Conservation (phyloP, 1,140 invertebrate species). For the Maniola jurtina region DNA sequence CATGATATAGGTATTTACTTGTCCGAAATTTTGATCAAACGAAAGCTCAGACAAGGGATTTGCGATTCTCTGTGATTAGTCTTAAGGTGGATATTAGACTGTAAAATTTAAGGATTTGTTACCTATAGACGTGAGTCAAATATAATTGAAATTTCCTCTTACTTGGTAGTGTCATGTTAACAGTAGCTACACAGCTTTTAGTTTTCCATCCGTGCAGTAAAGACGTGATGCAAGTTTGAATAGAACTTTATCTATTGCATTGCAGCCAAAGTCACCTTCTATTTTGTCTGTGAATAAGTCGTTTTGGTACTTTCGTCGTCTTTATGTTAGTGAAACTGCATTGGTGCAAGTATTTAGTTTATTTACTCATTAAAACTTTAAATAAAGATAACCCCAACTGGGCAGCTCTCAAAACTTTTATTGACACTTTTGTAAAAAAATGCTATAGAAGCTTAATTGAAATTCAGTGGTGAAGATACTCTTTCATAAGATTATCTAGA, state of each 20-base stretch:
- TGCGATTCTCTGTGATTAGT: neutral
- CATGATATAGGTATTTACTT: conserved; percentile 9
- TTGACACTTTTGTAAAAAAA: too few species aligned
- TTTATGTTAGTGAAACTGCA: neutral
- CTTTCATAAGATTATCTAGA: too few species aligned
- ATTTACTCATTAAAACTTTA: too few species aligned
- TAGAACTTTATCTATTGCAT: conserved; percentile 6
- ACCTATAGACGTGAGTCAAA: neutral
- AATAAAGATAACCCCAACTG: too few species aligned
- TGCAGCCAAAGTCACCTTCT: neutral
- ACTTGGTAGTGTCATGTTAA: conserved; percentile 9
- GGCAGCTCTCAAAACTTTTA: too few species aligned
- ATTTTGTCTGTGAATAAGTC: neutral
- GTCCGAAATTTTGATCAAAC: neutral
- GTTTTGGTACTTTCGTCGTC: neutral
- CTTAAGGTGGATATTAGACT: neutral
- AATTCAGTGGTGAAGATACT: too few species aligned
- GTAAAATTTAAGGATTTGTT: neutral
- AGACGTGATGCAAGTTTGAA: conserved; percentile 7
- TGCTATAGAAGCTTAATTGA: too few species aligned
- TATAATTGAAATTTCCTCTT: conserved; percentile 15
- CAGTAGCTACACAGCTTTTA: conserved; percentile 1
- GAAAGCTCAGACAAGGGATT: neutral
- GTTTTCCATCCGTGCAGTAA: conserved; percentile 7
- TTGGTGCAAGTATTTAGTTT: too few species aligned